Percentiles rank a stretch among this genome's conserved stretches.
These are phyloP conservation scores for Phoxinus dragarum DNA, from an alignment of 2,797 vertebrate genomes.

Conservation along the genomic window DNA sequence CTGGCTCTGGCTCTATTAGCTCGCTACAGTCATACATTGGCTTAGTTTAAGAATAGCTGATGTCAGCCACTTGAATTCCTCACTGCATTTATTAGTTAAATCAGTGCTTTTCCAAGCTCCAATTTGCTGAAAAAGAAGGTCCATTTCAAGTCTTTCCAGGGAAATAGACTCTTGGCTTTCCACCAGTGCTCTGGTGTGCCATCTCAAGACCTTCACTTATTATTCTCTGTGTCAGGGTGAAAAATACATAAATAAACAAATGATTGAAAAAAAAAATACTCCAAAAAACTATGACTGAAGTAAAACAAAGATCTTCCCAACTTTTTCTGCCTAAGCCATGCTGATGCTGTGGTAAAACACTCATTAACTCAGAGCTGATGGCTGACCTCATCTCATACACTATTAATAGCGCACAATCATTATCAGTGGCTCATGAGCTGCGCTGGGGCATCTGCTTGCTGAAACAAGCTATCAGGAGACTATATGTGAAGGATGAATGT, in stretches of 20 bases:
- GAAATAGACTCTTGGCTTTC: constrained; percentile 59
- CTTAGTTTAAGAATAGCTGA: constrained; percentile 59
- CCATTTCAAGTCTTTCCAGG: constrained; percentile 59
- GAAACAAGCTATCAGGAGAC: constrained; percentile 44
- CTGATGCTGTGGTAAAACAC: constrained; percentile 33
- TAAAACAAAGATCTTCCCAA: constrained; percentile 13
- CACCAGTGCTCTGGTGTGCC: background rate
- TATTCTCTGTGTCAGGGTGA: background rate
- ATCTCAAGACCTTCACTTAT: background rate
- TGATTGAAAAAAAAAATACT: background rate
- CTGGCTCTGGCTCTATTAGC: constrained; percentile 45
- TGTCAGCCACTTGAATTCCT: constrained; percentile 57
- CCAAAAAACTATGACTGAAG: background rate
- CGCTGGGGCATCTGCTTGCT: constrained; percentile 43
- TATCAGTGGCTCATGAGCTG: constrained; percentile 40
- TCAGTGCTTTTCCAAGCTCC: constrained; percentile 51
- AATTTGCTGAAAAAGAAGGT: constrained; percentile 38
- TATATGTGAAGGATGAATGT: constrained; percentile 19
- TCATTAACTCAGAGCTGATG: constrained; percentile 44
- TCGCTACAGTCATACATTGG: background rate
- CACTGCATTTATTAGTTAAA: constrained; percentile 54
- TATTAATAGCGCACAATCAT: constrained; percentile 45
- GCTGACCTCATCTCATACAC: constrained; percentile 46
- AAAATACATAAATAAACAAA: background rate
- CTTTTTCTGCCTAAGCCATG: constrained; percentile 22